A percentile compares a stretch with the other conserved stretches of the same genome.
These are phyloP conservation scores for Acomys russatus DNA, from an alignment of 2,797 vertebrate species.

Conservation along the genomic window DNA sequence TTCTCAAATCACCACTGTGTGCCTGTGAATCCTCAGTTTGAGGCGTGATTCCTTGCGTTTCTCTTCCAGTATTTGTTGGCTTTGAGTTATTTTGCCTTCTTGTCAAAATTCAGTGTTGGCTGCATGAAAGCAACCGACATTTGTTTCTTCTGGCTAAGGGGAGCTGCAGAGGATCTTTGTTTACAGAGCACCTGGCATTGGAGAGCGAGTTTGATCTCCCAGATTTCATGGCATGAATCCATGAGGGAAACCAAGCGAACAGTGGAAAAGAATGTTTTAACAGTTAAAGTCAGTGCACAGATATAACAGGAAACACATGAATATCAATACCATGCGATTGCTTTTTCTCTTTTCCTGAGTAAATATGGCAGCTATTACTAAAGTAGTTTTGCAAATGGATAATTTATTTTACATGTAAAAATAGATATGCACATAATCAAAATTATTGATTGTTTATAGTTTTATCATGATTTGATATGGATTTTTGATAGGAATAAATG, in stretches of 20 bases:
- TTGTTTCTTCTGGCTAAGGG: constrained; percentile 61
- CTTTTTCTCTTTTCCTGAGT: background rate
- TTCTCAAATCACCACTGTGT: constrained; percentile 48
- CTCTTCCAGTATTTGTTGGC: constrained; percentile 71
- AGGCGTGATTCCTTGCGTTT: constrained; percentile 69
- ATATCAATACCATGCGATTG: background rate
- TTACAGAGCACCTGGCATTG: constrained; percentile 51
- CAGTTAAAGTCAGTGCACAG: background rate
- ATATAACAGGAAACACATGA: background rate
- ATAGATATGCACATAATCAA: background rate
- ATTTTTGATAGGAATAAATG: background rate
- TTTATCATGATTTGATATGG: background rate
- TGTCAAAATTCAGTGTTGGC: constrained; percentile 74
- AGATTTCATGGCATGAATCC: constrained; percentile 74
- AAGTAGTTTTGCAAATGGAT: background rate
- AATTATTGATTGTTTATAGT: background rate
- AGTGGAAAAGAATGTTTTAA: background rate
- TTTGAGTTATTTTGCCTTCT: constrained; percentile 57
- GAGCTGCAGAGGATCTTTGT: constrained; percentile 54
- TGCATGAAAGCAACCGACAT: constrained; percentile 43
- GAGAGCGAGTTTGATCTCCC: constrained; percentile 64
- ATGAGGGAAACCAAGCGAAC: constrained; percentile 44
- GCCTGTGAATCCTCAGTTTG: constrained; percentile 56
- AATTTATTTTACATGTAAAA: constrained; percentile 32
- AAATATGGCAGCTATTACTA: background rate